Conservation (phyloP, 2,113 vertebrate genomes). For the Amazona guildingii region DNA sequence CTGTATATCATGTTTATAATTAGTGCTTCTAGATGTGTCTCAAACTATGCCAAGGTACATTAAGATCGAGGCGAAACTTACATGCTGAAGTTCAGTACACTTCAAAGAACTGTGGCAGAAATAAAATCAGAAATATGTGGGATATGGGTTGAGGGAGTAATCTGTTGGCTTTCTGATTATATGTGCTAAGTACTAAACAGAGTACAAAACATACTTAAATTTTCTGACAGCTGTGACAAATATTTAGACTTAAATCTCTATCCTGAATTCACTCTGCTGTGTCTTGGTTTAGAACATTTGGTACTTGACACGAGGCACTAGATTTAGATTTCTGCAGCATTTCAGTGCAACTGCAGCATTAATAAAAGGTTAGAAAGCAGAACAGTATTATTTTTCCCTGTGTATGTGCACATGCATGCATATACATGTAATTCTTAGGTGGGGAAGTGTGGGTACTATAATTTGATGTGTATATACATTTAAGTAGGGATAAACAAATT, state of each 20-base stretch:
- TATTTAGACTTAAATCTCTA: constrained; percentile 26
- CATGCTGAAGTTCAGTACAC: background rate
- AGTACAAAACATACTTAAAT: background rate
- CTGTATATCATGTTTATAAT: background rate
- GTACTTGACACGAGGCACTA: background rate
- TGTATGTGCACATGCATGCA: background rate
- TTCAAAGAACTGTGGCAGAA: constrained; percentile 32
- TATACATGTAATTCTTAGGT: background rate
- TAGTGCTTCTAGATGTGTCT: background rate
- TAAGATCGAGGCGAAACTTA: background rate
- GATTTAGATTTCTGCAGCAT: background rate
- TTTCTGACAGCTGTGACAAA: background rate
- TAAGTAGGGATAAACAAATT: constrained; percentile 23
- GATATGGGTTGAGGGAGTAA: constrained; percentile 20
- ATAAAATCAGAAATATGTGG: constrained; percentile 24
- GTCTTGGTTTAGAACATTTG: constrained; percentile 5
- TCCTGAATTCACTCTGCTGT: constrained; percentile 3
- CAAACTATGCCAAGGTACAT: background rate
- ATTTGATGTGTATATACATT: background rate
- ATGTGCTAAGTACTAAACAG: background rate
- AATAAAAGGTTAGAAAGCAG: constrained; percentile 15
- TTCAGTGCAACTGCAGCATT: constrained; percentile 13
- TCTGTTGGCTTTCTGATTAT: background rate
- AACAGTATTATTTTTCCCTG: background rate
- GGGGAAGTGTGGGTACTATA: background rate